These are phyloP conservation scores for Scaptomyza caliginosa DNA, from an alignment of 2,888 invertebrate genomes.

Conservation along the genomic window DNA sequence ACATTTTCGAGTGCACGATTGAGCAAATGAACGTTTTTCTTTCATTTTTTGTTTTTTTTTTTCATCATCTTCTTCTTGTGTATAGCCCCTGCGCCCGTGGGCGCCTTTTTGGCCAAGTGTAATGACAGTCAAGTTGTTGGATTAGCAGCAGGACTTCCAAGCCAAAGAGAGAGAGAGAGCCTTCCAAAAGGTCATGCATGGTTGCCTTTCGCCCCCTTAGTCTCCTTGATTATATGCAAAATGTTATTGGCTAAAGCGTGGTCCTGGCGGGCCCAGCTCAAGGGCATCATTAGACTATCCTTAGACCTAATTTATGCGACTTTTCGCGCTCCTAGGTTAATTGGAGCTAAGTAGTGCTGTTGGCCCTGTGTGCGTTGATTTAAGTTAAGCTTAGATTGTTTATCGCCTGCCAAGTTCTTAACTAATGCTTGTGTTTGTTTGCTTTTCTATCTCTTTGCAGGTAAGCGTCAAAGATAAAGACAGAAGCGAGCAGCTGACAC, in stretches of 20 bases:
- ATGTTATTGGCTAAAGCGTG: conserved; percentile 30
- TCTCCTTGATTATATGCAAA: conserved; percentile 70
- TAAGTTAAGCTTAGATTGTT: conserved; percentile 6
- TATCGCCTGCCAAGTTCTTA: background rate
- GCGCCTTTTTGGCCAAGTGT: conserved; percentile 38
- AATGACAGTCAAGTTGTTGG: conserved; percentile 72
- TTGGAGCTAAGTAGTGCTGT: conserved; percentile 24
- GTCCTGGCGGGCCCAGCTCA: conserved; percentile 17
- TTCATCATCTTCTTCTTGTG: background rate
- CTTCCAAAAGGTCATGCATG: conserved; percentile 52
- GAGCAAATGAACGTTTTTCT: conserved; percentile 68
- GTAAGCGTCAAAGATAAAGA: conserved; percentile 23
- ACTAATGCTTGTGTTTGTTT: conserved; percentile 10
- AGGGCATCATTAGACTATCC: conserved; percentile 63
- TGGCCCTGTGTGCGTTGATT: conserved; percentile 19
- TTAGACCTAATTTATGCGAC: conserved; percentile 55
- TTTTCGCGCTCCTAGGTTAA: conserved; percentile 27
- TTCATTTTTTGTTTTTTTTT: conserved; percentile 15
- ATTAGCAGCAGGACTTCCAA: conserved; percentile 59
- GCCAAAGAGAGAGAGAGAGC: conserved; percentile 15
- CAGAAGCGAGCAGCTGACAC: background rate
- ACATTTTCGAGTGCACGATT: conserved; percentile 79
- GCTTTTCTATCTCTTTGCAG: conserved; percentile 30
- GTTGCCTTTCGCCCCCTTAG: conserved; percentile 51
- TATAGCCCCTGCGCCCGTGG: conserved; percentile 20